Base-by-base conservation (phyloP, 2,888 invertebrate species). In the Unio pictorum region DNA sequence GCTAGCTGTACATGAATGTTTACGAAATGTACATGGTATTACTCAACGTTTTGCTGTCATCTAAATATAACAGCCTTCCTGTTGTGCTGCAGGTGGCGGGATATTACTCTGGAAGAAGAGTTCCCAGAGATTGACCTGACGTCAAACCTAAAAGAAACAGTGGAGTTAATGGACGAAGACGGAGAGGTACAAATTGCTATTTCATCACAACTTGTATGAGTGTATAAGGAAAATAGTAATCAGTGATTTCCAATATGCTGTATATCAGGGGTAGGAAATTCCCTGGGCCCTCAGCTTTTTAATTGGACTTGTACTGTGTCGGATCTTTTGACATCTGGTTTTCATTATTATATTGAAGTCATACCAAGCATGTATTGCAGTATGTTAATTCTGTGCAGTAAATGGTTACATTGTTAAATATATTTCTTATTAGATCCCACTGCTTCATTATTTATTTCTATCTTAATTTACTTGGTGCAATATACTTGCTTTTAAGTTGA, bases 31-130 rank as follows among this genome's bases (percentile, higher is more conserved):
- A 45, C 11, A 34, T 34, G 34, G 34, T 34, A 45, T 45, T 45
- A 15, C 15, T 11, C 45, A 45, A 45, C 3, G 45, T 45, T 11
- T 15, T 45, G 45, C 45, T 45, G 17, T 26, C 20, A 34, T 28
- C 6, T 45, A 20, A 45, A 30, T 26, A n/a, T 57, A 26, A 20
- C 20, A 30, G 28, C 18, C 23, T 5, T 18, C 18, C 6, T 68
- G 28, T 60, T 45, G 1, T 67, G 55, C 76, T 72, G 11, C 60
- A 81, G 81, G 63, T 81, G 81, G 81, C 68, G 81, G 67, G 75
- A 78, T 66, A 61, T 81, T 18, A 72, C 70, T 23, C 70, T 77
- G 30, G 64, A 55, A 20, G 65, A 67, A 28, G 74, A 73, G 60
- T 69, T 66, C 57, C 57, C 18, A 28, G 55, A 58, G 60, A 60